Conservation (phyloP, 2,113 vertebrate species). For the Myrmophylax atrothorax region DNA sequence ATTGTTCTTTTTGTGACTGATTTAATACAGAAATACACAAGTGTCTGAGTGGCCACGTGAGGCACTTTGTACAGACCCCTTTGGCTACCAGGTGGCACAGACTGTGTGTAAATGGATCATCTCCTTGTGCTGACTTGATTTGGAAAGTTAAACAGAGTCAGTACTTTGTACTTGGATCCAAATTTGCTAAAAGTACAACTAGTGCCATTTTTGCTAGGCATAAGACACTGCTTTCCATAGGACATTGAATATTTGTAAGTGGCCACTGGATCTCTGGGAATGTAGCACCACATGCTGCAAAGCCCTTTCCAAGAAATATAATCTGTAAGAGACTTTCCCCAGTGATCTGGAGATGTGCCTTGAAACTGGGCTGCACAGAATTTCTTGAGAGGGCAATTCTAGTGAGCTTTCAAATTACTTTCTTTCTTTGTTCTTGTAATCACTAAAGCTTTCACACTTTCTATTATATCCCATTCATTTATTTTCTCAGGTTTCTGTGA, state of each 20-base stretch:
- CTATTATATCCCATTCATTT: background rate
- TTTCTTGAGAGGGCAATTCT: background rate
- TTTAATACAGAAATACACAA: background rate
- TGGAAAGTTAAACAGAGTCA: background rate
- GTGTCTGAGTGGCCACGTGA: background rate
- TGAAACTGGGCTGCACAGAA: background rate
- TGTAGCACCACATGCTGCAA: background rate
- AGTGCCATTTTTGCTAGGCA: background rate
- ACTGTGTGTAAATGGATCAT: background rate
- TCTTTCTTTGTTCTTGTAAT: background rate
- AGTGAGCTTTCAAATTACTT: background rate
- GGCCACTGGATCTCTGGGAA: background rate
- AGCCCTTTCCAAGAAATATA: background rate
- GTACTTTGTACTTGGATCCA: background rate
- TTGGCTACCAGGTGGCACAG: background rate
- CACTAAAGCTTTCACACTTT: background rate
- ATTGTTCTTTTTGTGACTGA: background rate
- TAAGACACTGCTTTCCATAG: background rate
- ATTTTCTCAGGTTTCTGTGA: background rate
- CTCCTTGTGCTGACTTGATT: background rate
- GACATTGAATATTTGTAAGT: background rate
- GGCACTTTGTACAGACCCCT: background rate
- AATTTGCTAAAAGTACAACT: background rate
- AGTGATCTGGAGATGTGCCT: background rate
- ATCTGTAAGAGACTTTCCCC: background rate